These are phyloP conservation scores for Potamarius usumacintae DNA, from an alignment of 2,113 vertebrate species.

Conservation along the genomic window DNA sequence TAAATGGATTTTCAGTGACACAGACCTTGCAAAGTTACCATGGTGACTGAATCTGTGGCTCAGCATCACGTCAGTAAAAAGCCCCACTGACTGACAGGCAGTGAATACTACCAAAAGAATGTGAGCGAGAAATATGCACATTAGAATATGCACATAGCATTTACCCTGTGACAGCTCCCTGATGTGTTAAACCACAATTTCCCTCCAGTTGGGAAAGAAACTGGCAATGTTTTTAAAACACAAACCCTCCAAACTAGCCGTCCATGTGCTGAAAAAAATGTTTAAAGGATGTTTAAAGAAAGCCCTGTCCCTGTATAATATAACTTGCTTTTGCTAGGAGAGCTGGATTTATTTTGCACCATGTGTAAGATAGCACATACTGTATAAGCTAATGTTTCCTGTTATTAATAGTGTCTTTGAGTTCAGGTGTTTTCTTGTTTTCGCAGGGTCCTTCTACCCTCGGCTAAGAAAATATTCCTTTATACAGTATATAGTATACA, in stretches of 20 bases:
- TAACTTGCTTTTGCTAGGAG: slow-evolving; percentile 19
- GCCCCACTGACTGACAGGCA: slow-evolving; percentile 52
- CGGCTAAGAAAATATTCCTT: not conserved
- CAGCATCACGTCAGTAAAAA: slow-evolving; percentile 55
- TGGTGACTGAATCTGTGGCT: slow-evolving; percentile 53
- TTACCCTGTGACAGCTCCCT: slow-evolving; percentile 57
- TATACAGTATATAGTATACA: not conserved
- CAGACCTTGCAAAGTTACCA: slow-evolving; percentile 59
- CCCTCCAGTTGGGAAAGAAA: slow-evolving; percentile 53
- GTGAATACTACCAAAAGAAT: slow-evolving; percentile 56
- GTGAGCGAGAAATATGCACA: slow-evolving; percentile 54
- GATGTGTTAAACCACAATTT: slow-evolving; percentile 60
- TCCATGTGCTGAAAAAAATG: slow-evolving; percentile 38
- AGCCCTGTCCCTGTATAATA: slow-evolving; percentile 35
- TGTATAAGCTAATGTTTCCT: not conserved
- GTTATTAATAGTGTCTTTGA: slow-evolving; percentile 15
- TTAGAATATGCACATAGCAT: slow-evolving; percentile 60
- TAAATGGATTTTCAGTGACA: slow-evolving; percentile 58
- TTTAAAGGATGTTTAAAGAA: slow-evolving; percentile 44
- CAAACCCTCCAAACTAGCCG: slow-evolving; percentile 54
- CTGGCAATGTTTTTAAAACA: slow-evolving; percentile 56
- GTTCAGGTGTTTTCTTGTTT: not conserved
- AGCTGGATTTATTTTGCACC: not conserved
- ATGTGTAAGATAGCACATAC: not conserved
- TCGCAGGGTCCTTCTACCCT: not conserved